A percentile compares a stretch with the other conserved stretches of the same genome.
Conservation (phyloP, 2,888 invertebrate genomes). For the Heliconius charithonia region DNA sequence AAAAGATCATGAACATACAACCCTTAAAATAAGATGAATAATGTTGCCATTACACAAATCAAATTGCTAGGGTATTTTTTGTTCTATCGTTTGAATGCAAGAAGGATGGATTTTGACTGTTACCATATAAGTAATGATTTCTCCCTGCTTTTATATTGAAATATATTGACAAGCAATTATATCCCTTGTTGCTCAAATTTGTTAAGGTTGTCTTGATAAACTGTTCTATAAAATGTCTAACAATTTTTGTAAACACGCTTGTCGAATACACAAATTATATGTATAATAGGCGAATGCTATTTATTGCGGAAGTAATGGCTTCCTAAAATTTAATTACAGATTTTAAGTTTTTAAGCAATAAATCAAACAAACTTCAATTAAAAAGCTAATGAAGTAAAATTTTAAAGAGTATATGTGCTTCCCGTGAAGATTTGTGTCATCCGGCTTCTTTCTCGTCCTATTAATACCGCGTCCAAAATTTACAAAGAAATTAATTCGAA, state of each 20-base stretch:
- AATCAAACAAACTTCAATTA: conserved; percentile 60
- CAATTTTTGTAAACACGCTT: conserved; percentile 85
- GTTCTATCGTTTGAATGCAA: conserved; percentile 58
- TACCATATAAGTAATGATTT: conserved; percentile 49
- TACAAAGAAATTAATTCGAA: conserved; percentile 70
- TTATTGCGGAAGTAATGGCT: conserved; percentile 85
- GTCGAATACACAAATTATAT: conserved; percentile 81
- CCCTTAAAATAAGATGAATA: conserved; percentile 55
- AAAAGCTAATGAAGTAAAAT: conserved; percentile 50
- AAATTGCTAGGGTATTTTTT: conserved; percentile 63
- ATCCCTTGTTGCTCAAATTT: conserved; percentile 58
- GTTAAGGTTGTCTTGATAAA: conserved; percentile 60
- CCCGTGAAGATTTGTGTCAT: conserved; percentile 66
- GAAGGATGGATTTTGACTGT: conserved; percentile 70
- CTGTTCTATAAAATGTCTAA: conserved; percentile 72
- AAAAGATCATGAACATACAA: conserved; percentile 53
- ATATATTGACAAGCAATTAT: conserved; percentile 63
- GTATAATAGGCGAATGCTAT: conserved; percentile 78
- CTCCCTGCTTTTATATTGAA: conserved; percentile 48
- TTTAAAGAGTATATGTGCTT: conserved; percentile 56
- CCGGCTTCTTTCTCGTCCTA: conserved; percentile 66
- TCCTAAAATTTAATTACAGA: conserved; percentile 82
- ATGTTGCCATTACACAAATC: conserved; percentile 75
- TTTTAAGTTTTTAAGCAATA: conserved; percentile 64
- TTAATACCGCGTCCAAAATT: conserved; percentile 70